phyloP scores from a whole-genome alignment of 2,113 vertebrate species.

The Corydoras maculifer region DNA sequence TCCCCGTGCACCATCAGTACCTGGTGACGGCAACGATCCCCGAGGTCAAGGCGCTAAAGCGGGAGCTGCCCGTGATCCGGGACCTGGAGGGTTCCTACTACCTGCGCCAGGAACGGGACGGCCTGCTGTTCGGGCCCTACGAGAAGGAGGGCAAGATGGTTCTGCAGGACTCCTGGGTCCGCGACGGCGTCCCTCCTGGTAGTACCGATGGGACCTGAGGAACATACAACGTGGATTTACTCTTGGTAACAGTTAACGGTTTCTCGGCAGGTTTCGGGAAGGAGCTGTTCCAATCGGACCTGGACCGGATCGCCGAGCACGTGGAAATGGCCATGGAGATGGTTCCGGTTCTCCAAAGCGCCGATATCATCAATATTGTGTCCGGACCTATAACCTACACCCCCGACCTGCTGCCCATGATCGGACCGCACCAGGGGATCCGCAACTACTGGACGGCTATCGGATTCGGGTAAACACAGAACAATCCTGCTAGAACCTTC shows the following conservation, averaged over 20 bases:
- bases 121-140: conserved; percentile 89
- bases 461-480: conserved; percentile 78
- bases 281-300: conserved; percentile 93
- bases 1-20: conserved; percentile 97
- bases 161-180: conserved; percentile 87
- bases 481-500: too few relatives aligned
- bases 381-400: conserved; percentile 95
- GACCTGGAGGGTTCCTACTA: conserved; percentile 93
- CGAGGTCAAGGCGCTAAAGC: conserved; percentile 86
- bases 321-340: conserved; percentile 92
- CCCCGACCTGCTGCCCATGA: conserved; percentile 92
- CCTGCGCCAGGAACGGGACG: conserved; percentile 87
- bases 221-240: too few relatives aligned
- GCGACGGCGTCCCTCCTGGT: conserved; percentile 85
- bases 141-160: conserved; percentile 92
- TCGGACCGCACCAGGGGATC: conserved; percentile 86
- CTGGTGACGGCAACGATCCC: conserved; percentile 86
- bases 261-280: conserved; percentile 83
- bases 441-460: conserved; percentile 93
- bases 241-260: neutral
- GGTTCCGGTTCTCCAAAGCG: conserved; percentile 84
- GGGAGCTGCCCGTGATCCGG: conserved; percentile 84
- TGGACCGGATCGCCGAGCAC: conserved; percentile 91
- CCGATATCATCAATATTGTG: conserved; percentile 86
- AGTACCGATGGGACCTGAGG: too few relatives aligned